phyloP scores from a whole-genome alignment of 2,888 invertebrate species.

The Rotaria socialis region DNA sequence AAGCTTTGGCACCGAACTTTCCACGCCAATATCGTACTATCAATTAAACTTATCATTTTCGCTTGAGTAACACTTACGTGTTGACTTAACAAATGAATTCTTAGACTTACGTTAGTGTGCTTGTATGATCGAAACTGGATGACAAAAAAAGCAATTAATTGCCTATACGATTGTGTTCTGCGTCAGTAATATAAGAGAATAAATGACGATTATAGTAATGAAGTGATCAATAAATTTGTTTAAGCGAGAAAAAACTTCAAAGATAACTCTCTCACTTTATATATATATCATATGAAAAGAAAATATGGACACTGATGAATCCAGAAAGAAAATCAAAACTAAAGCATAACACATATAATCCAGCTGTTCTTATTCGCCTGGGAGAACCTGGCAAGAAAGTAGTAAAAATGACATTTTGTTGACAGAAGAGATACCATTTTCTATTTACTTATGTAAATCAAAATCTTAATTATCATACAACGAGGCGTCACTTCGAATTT shows the following conservation, averaged over 20 bases:
- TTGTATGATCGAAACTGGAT: background rate
- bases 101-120: too few species aligned
- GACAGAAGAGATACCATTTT: background rate
- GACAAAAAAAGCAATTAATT: background rate
- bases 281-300: background rate
- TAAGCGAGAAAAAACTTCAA: background rate
- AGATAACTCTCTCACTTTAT: background rate
- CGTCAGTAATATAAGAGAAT: background rate
- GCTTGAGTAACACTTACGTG: background rate
- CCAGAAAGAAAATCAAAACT: background rate
- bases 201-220: background rate
- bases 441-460: background rate
- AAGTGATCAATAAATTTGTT: background rate
- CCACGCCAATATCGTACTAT: background rate
- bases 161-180: background rate
- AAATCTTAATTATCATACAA: too few species aligned
- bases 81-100: background rate
- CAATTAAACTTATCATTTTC: too few species aligned
- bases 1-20: background rate
- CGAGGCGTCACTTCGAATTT: too few species aligned
- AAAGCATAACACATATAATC: background rate
- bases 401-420: background rate
- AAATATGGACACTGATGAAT: background rate
- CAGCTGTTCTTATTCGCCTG: background rate
- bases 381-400: background rate